Evolutionary conservation across 2,797 vertebrate species (phyloP).

Genomic region (Diplodus sargus): DNA sequence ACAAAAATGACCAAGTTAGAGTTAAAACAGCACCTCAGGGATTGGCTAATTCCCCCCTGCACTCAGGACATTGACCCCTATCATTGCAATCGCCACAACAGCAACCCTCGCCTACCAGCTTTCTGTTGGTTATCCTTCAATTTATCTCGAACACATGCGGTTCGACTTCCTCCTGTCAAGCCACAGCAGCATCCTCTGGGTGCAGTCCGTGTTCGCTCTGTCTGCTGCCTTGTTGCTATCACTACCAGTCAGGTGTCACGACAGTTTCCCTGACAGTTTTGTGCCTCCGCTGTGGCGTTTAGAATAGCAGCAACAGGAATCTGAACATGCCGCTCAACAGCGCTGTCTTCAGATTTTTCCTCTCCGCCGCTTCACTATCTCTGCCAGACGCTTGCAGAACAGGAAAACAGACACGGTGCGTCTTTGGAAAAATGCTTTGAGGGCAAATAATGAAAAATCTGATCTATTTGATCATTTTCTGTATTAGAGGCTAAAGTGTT

Average conservation of each 20-base stretch:
- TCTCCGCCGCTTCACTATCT: background rate
- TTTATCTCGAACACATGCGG: slow-evolving; percentile 52
- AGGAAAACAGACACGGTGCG: background rate
- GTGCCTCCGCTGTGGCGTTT: slow-evolving; percentile 47
- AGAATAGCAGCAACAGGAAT: slow-evolving; percentile 47
- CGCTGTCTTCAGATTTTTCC: slow-evolving; percentile 17
- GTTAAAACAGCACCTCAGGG: slow-evolving; percentile 1
- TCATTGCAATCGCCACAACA: slow-evolving; percentile 6
- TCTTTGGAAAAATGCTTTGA: slow-evolving; percentile 11
- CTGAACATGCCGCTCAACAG: slow-evolving; percentile 42
- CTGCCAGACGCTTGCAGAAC: background rate
- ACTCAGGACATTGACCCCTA: slow-evolving; percentile 18
- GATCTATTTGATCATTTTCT: slow-evolving; percentile 7
- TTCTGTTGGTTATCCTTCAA: slow-evolving; percentile 20
- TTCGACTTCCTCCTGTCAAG: slow-evolving; percentile 62
- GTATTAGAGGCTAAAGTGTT: background rate
- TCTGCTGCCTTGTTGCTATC: slow-evolving; percentile 71
- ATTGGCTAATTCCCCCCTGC: slow-evolving; percentile 10
- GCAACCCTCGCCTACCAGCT: background rate
- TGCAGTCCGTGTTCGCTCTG: slow-evolving; percentile 45
- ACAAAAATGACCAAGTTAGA: slow-evolving; percentile 11
- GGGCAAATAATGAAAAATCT: background rate
- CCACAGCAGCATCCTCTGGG: slow-evolving; percentile 56
- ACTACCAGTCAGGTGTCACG: slow-evolving; percentile 71
- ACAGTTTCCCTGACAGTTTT: slow-evolving; percentile 60